Base-by-base conservation (phyloP, 2,888 invertebrate species). In the Harmothoe impar region DNA sequence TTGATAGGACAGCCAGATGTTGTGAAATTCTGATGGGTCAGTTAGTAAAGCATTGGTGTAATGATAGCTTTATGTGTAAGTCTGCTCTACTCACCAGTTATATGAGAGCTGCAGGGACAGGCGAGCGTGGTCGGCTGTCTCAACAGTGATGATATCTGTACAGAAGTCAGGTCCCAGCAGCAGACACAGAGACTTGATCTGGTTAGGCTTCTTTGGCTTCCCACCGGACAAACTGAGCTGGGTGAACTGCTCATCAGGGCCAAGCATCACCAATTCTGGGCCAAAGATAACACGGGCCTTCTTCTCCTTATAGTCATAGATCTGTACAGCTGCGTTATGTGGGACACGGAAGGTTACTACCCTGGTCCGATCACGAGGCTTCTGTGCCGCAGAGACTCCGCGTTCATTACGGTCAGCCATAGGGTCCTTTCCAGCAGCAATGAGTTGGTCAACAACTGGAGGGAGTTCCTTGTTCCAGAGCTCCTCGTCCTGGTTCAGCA, bases 301-400 rank as follows among this genome's bases (percentile, higher is more conserved):
- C 93, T 96, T 96, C 91, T 96, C 96, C 92, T 96, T 96, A 93
- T 96, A 96, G 93, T 96, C 96, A 93, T 96, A 96, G 78, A 96
- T 96, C 94, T 96, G 96, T 20, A 96, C 96, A 88, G 96, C 96
- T 17, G 96, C 96, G 94, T 96, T 96, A 93, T 96, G 96, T 29
- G 96, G 96, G 17, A 96, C 96, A 90, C 96, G 94, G 93, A 96
- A 96, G 0, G 95, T 95, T 23, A 96, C 94, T 3, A 96, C 96
- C 62, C 89, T 90, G 0, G 91, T 93, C 86, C 90, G 92, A 85
- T 93, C 92, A n/a, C 92, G 81, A 7, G 78, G 20, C 23, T 84
- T 77, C n/a, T 31, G 20, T 7, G 5, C 31, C 29, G 68, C 91
- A 17, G 29, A 10, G 31, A 23, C 81, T 3, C 84, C 77, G 33